phyloP scores from a whole-genome alignment of 1,140 invertebrate species.

The Pantala flavescens region DNA sequence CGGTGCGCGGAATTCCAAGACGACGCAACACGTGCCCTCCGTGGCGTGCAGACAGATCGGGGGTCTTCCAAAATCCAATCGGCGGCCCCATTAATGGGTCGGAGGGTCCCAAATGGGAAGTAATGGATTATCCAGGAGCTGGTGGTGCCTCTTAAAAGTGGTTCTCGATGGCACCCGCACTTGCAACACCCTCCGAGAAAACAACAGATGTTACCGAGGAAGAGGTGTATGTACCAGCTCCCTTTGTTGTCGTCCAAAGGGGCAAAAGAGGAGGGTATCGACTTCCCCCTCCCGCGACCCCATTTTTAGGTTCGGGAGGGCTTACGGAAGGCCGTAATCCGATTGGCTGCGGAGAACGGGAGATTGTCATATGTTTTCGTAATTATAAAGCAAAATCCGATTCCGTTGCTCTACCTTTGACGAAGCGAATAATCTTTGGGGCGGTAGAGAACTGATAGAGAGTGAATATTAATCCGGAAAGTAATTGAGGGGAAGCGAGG shows the following conservation, averaged over 20 bases:
- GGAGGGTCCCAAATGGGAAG: neutral
- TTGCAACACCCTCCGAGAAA: neutral
- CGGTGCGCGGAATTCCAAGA: too few species aligned
- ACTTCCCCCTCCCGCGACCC: neutral
- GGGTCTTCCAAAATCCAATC: conserved; percentile 3
- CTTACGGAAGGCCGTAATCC: neutral
- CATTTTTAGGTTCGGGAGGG: neutral
- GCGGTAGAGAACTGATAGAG: neutral
- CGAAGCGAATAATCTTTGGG: neutral
- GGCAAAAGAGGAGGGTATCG: neutral
- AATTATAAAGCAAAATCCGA: conserved; percentile 10
- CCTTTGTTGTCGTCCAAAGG: neutral
- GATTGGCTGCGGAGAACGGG: neutral
- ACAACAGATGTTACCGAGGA: neutral
- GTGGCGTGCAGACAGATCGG: neutral
- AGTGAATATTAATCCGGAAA: neutral
- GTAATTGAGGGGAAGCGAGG: neutral
- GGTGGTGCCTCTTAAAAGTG: neutral
- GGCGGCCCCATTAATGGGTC: neutral
- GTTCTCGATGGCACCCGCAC: neutral
- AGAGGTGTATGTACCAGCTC: neutral
- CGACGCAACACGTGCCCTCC: neutral
- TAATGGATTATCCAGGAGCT: neutral
- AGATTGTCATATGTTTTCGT: conserved; percentile 10
- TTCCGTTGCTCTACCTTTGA: conserved; percentile 1